Base-by-base conservation (phyloP, 2,888 invertebrate genomes). In the Dusona sp. region DNA sequence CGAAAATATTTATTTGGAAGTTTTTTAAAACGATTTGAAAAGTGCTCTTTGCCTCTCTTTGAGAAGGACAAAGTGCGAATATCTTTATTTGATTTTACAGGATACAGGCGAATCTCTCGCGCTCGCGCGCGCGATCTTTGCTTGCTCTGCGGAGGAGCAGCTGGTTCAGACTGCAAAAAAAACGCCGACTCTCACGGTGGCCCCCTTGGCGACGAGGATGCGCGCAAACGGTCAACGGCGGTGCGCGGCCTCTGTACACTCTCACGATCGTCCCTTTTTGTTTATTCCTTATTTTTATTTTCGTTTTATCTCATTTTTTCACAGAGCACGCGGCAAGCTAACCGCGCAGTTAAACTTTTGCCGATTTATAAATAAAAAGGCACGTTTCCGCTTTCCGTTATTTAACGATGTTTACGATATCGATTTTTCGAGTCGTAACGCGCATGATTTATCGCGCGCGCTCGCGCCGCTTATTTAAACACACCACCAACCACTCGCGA, bases 101-200 rank as follows among this genome's bases (percentile, higher is more conserved):
- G 74, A 48, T 68, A 79, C 61, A 64, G 51, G 57, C 22, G 72
- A 67, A 64, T 65, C 64, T 78, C 57, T 65, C 51, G 80, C 83
- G 77, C 79, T 29, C 54, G 72, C 79, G 61, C 54, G 45, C 73
- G 54, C 42, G 54, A 68, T 36, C 57, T 79, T 77, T 73, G 72
- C 72, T 54, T 74, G 70, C 68, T 79, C 51, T 72, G 70, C 77
- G 73, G 38, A 64, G 42, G 70, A 83, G 85, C 83, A 83, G 86
- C 86, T 83, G 86, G 83, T 61, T 77, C 48, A 36, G 48, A 48
- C 68, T 78, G 77, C 42, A 79, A 79, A 68, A 79, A 79, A 72
- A 79, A 61, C n/a, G 51, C 42, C 36, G 83, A 68, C 81, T 86
- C 86, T 81, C 84, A 81, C 86, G 86, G 86, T 81, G 86, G 83